These are phyloP conservation scores for Ceyx margarethae DNA, from an alignment of 2,113 vertebrate genomes.

Conservation along the genomic window DNA sequence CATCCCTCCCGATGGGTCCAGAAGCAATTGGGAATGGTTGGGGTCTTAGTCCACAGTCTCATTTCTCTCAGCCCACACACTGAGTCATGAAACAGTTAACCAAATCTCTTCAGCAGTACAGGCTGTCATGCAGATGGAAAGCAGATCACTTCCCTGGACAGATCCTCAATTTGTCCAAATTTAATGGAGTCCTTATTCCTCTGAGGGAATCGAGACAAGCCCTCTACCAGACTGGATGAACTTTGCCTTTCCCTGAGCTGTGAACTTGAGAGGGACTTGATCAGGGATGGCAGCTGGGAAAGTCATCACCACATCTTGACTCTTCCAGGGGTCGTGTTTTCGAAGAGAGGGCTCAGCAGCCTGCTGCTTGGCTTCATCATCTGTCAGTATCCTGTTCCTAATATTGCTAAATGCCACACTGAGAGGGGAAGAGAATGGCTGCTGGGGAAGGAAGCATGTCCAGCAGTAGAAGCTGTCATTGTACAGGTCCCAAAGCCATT, in stretches of 20 bases:
- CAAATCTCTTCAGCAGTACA: not conserved
- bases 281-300: not conserved
- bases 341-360: not conserved
- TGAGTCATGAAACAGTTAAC: not conserved
- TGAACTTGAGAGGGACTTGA: not conserved
- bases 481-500: not conserved
- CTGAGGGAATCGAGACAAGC: not conserved
- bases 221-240: not conserved
- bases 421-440: not conserved
- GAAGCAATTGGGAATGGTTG: not conserved
- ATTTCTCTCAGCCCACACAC: not conserved
- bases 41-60: not conserved
- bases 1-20: not conserved
- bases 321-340: not conserved
- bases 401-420: not conserved
- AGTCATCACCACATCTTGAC: not conserved
- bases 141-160: not conserved
- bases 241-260: not conserved
- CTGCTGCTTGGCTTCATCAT: not conserved
- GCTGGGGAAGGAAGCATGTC: not conserved
- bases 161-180: not conserved
- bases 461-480: not conserved
- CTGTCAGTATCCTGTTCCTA: rapidly evolving
- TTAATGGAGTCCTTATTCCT: not conserved
- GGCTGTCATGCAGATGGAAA: not conserved